Evolutionary conservation across 2,888 invertebrate genomes (phyloP).

Genomic region (Erynnis tages): DNA sequence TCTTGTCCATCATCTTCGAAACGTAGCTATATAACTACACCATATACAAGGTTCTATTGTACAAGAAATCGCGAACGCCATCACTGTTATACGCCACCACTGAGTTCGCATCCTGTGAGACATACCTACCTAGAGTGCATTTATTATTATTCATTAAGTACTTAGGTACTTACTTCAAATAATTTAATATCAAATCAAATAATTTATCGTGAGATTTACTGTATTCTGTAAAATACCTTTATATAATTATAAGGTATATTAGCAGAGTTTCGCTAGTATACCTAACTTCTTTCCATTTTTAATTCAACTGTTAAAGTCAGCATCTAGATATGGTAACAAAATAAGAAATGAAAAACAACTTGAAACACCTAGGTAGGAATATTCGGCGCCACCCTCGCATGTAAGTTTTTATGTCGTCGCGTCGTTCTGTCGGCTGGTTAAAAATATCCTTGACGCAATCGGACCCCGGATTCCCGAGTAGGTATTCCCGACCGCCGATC

Average conservation of each 20-base stretch:
- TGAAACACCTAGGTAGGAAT: constrained; percentile 14
- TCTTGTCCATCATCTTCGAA: constrained; percentile 73
- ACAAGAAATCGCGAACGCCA: constrained; percentile 57
- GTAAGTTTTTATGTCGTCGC: constrained; percentile 64
- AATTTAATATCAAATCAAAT: no score
- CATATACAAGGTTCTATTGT: constrained; percentile 9
- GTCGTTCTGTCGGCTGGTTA: constrained; percentile 64
- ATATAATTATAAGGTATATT: no score
- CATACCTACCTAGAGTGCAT: background rate
- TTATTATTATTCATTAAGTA: no score
- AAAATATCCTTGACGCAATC: constrained; percentile 75
- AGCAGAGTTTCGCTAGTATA: no score
- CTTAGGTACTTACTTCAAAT: no score
- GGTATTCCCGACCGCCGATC: constrained; percentile 42
- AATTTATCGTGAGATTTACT: no score
- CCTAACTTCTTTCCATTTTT: no score
- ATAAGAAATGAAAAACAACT: constrained; percentile 22
- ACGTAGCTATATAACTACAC: constrained; percentile 58
- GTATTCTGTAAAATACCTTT: no score
- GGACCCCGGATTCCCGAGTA: constrained; percentile 42
- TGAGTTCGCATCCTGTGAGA: constrained; percentile 50
- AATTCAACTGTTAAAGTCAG: no score
- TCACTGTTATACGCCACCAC: constrained; percentile 64
- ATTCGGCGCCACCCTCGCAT: constrained; percentile 68
- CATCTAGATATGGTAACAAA: no score